Evolutionary conservation across 2,113 vertebrate species (phyloP).

Genomic region (Coregonus clupeaformis): DNA sequence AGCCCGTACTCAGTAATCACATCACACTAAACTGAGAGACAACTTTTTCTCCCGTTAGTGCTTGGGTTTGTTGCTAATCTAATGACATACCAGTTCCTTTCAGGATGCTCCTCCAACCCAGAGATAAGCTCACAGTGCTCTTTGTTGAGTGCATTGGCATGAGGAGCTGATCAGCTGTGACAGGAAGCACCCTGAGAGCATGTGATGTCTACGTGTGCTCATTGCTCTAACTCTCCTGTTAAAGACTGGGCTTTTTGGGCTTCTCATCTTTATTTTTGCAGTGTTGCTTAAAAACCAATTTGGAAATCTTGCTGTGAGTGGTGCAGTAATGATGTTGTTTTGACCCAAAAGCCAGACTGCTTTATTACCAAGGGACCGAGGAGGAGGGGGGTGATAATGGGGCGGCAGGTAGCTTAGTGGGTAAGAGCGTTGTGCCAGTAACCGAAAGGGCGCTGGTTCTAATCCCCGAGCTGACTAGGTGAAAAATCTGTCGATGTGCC

Average conservation of each 20-base stretch:
- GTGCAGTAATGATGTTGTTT: background rate
- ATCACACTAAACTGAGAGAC: slow-evolving; percentile 4
- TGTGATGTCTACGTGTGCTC: background rate
- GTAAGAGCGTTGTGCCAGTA: too few relatives aligned
- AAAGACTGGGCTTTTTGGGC: background rate
- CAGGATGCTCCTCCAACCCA: background rate
- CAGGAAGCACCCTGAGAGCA: background rate
- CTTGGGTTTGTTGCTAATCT: background rate
- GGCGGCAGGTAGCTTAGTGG: too few relatives aligned
- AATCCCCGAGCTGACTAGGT: too few relatives aligned
- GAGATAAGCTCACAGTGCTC: background rate
- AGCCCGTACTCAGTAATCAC: slow-evolving; percentile 21
- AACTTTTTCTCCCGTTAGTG: background rate
- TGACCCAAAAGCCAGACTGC: background rate
- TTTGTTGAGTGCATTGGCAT: background rate
- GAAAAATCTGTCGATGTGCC: too few relatives aligned
- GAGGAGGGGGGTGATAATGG: too few relatives aligned
- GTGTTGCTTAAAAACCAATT: background rate
- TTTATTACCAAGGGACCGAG: background rate
- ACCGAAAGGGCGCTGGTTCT: too few relatives aligned
- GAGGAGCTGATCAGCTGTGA: background rate
- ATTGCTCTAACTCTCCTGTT: background rate
- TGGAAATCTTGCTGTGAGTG: slow-evolving; percentile 1
- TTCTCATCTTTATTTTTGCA: background rate
- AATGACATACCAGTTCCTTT: background rate